A percentile compares a stretch with the other conserved stretches of the same genome.
Conservation (phyloP, 1,140 invertebrate species). For the Lamellibrachia luymesi region DNA sequence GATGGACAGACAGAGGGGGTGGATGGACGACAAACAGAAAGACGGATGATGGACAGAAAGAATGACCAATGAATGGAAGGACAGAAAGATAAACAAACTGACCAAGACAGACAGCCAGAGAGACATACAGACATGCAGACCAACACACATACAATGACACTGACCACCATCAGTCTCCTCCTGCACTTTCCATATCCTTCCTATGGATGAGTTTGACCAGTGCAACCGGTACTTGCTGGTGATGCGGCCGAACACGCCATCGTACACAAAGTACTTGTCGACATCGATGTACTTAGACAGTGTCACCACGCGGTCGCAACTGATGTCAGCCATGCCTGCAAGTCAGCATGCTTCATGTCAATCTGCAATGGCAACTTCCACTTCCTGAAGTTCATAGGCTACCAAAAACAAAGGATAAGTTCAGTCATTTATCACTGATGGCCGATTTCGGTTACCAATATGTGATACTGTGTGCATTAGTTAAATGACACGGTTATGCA, state of each 20-base stretch:
- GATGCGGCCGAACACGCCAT: constrained; percentile 19
- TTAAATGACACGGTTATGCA: no score
- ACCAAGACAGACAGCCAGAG: background rate
- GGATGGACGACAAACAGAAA: background rate
- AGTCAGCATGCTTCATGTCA: constrained; percentile 29
- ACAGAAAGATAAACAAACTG: background rate
- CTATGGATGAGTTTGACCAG: background rate
- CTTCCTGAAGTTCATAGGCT: background rate
- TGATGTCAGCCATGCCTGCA: constrained; percentile 37
- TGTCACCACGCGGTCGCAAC: constrained; percentile 33
- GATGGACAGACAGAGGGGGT: constrained; percentile 17
- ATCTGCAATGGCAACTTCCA: background rate
- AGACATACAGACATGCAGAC: background rate
- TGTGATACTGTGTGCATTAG: background rate
- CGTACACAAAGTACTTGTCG: constrained; percentile 22
- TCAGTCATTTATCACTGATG: background rate
- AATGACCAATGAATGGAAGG: background rate
- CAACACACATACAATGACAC: constrained; percentile 26
- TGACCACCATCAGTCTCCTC: background rate
- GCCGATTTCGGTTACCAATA: background rate
- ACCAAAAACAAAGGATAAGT: background rate
- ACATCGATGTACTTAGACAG: constrained; percentile 32
- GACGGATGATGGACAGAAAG: background rate
- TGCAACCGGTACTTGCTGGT: constrained; percentile 13
- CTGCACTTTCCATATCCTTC: background rate